Percentiles rank a stretch among this genome's conserved stretches.
phyloP scores from a whole-genome alignment of 2,888 invertebrate genomes.

The Brenthis daphne region DNA sequence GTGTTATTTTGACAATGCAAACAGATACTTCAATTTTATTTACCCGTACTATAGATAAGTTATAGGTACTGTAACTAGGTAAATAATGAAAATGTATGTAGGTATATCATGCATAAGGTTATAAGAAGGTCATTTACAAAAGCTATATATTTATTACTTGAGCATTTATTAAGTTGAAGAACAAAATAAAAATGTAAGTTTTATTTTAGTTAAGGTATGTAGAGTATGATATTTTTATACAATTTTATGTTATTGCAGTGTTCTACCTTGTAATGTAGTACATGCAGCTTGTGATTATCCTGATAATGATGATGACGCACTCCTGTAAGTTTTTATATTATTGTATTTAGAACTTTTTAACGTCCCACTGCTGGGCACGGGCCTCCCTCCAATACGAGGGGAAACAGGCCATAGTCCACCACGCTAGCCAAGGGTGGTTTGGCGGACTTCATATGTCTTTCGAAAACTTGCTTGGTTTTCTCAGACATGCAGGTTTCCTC shows the following conservation, averaged over 20 bases:
- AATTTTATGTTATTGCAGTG: conserved; percentile 58
- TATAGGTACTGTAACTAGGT: too few relatives aligned
- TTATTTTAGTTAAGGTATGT: neutral
- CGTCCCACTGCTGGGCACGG: too few relatives aligned
- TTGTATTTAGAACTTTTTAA: too few relatives aligned
- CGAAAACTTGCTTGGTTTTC: too few relatives aligned
- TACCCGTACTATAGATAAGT: too few relatives aligned
- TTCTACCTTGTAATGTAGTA: conserved; percentile 84
- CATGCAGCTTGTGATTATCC: conserved; percentile 68
- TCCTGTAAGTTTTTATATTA: conserved; percentile 59
- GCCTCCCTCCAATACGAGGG: too few relatives aligned
- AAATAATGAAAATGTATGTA: neutral
- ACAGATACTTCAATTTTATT: too few relatives aligned
- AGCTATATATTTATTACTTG: neutral
- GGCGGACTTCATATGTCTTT: too few relatives aligned
- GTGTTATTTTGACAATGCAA: too few relatives aligned
- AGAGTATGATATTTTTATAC: conserved; percentile 37
- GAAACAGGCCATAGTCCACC: too few relatives aligned
- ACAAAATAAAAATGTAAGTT: neutral
- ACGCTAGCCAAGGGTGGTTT: too few relatives aligned
- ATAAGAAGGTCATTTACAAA: neutral
- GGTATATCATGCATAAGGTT: neutral
- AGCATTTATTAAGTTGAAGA: neutral
- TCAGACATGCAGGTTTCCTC: too few relatives aligned
- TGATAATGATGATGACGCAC: conserved; percentile 56